Evolutionary conservation across 1,140 invertebrate species (phyloP).

Genomic region (Euura saliciscinereae): DNA sequence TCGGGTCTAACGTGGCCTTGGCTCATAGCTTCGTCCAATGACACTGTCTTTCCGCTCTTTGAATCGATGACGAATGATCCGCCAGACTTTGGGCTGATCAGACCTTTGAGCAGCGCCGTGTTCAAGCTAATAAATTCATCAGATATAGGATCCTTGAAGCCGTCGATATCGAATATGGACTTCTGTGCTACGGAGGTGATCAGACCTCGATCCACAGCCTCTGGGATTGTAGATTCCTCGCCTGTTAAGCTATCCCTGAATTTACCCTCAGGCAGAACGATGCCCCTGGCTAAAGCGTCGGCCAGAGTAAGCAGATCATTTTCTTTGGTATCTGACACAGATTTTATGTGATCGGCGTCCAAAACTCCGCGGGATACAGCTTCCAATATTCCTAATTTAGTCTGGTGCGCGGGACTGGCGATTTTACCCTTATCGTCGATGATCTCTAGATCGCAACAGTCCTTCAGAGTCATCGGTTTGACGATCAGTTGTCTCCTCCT

Average conservation of each 20-base stretch:
- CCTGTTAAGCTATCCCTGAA: constrained; percentile 75
- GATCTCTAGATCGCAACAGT: constrained; percentile 80
- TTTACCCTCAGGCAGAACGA: constrained; percentile 75
- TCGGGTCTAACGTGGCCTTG: constrained; percentile 73
- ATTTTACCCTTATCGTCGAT: constrained; percentile 81
- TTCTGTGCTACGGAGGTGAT: constrained; percentile 86
- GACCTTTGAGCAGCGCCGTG: constrained; percentile 78
- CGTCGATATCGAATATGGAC: constrained; percentile 91
- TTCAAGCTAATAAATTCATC: constrained; percentile 87
- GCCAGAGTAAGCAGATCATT: constrained; percentile 82
- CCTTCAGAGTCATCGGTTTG: constrained; percentile 90
- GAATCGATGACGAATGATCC: constrained; percentile 76
- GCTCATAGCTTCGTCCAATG: constrained; percentile 72
- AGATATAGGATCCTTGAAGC: constrained; percentile 83
- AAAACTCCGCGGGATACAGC: constrained; percentile 85
- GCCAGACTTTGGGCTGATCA: constrained; percentile 75
- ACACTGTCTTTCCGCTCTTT: constrained; percentile 75
- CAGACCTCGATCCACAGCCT: constrained; percentile 86
- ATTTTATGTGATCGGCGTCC: constrained; percentile 81
- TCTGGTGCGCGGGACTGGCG: constrained; percentile 77
- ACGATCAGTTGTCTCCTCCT: constrained; percentile 77
- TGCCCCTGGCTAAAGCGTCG: constrained; percentile 80
- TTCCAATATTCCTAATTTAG: constrained; percentile 79
- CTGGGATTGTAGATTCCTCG: constrained; percentile 74
- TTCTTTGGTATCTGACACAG: constrained; percentile 79